A percentile compares a stretch with the other conserved stretches of the same genome.
These are phyloP conservation scores for Pheosia gnoma DNA, from an alignment of 2,888 invertebrate species.

Conservation along the genomic window DNA sequence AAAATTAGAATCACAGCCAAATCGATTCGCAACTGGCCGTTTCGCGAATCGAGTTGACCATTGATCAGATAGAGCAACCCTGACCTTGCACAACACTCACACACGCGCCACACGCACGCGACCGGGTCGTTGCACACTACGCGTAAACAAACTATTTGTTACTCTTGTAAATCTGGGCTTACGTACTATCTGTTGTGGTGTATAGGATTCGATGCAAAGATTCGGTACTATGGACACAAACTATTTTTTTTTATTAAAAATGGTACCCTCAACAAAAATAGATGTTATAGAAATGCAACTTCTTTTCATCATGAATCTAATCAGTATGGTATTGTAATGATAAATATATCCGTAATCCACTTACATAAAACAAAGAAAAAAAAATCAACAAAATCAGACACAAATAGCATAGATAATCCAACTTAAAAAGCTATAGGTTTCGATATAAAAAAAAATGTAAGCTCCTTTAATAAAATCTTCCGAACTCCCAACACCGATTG, in stretches of 20 bases:
- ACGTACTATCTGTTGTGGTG: not conserved
- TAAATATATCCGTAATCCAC: not conserved
- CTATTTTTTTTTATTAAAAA: too few relatives aligned
- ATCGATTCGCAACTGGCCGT: conserved; percentile 56
- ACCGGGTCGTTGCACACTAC: conserved; percentile 54
- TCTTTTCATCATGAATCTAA: too few relatives aligned
- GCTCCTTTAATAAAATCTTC: conserved; percentile 68
- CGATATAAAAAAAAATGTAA: conserved; percentile 48
- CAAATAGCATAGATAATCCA: not conserved
- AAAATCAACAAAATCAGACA: not conserved
- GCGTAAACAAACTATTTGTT: conserved; percentile 38
- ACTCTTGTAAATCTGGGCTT: not conserved
- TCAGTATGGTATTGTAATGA: too few relatives aligned
- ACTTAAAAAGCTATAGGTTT: not conserved
- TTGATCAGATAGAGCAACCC: conserved; percentile 79
- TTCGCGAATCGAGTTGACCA: conserved; percentile 74
- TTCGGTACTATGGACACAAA: too few relatives aligned
- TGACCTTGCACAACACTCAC: conserved; percentile 81
- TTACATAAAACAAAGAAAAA: not conserved
- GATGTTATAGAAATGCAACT: too few relatives aligned
- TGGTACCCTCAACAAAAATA: too few relatives aligned
- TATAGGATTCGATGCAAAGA: not conserved
- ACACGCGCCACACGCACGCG: conserved; percentile 67
- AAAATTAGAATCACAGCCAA: conserved; percentile 36
- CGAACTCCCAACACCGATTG: conserved; percentile 66